Evolutionary conservation across 64 coral and sea anemone species (phyloP).

Genomic region (Catalaphyllia jardinei): DNA sequence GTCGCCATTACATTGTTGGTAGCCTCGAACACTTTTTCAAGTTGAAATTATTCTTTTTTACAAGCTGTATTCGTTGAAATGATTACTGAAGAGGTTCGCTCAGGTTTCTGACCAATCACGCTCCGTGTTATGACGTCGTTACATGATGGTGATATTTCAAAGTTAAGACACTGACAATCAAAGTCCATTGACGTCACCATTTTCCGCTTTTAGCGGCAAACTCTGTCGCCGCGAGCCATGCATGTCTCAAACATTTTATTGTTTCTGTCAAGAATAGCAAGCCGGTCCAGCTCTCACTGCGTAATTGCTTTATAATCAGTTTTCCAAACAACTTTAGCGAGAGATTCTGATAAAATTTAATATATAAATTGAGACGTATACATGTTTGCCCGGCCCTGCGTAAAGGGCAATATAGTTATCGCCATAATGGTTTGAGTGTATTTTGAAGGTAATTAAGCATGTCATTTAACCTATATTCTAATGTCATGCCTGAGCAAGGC

Average conservation of each 20-base stretch:
- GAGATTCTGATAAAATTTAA: not conserved
- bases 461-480: too few species aligned
- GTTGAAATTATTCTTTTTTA: constrained; percentile 25
- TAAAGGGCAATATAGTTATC: not conserved
- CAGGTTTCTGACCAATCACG: not conserved
- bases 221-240: not conserved
- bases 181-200: not conserved
- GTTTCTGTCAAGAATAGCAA: not conserved
- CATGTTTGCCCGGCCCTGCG: not conserved
- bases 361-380: not conserved
- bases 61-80: constrained; percentile 30
- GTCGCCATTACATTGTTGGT: not conserved
- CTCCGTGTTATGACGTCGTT: not conserved
- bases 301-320: too few species aligned
- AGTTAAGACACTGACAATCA: constrained; percentile 11
- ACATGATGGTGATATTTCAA: constrained; percentile 40
- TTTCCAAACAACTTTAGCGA: not conserved
- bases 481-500: too few species aligned
- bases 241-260: not conserved
- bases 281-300: not conserved
- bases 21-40: not conserved
- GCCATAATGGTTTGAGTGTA: not conserved
- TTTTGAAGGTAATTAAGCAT: too few species aligned
- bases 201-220: not conserved
- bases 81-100: not conserved